These are phyloP conservation scores for Bovichtus variegatus DNA, from an alignment of 2,797 vertebrate species.

Conservation along the genomic window DNA sequence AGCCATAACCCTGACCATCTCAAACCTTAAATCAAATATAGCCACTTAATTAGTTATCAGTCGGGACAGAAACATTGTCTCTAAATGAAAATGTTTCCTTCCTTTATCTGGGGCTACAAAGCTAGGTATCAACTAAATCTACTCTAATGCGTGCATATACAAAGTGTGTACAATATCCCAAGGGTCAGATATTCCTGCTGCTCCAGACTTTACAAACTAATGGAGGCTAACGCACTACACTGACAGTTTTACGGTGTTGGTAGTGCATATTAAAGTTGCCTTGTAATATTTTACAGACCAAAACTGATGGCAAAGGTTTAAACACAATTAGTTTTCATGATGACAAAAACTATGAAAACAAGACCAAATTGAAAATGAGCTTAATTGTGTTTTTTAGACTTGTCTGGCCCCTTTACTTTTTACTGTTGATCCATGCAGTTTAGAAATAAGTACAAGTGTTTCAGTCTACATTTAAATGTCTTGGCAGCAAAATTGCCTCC, in stretches of 20 bases:
- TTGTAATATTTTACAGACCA: background rate
- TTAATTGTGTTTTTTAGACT: background rate
- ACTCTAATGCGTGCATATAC: background rate
- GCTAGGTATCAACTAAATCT: background rate
- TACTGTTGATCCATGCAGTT: background rate
- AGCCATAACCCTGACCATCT: constrained; percentile 24
- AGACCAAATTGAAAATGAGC: background rate
- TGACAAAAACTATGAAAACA: background rate
- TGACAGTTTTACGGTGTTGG: background rate
- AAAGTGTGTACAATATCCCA: background rate
- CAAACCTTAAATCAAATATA: constrained; percentile 40
- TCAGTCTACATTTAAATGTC: constrained; percentile 21
- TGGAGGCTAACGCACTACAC: background rate
- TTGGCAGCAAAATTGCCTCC: constrained; percentile 33
- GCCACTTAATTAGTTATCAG: constrained; percentile 47
- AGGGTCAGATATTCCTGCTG: constrained; percentile 10
- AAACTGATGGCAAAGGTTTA: background rate
- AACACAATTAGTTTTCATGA: background rate
- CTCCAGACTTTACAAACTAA: constrained; percentile 1
- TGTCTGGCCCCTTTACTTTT: background rate
- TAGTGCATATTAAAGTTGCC: background rate
- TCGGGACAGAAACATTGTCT: constrained; percentile 16
- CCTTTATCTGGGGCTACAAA: background rate
- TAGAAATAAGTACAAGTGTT: constrained; percentile 19
- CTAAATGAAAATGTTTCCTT: constrained; percentile 18